Conservation (phyloP, 2,113 vertebrate species). For the Clupea harengus region DNA sequence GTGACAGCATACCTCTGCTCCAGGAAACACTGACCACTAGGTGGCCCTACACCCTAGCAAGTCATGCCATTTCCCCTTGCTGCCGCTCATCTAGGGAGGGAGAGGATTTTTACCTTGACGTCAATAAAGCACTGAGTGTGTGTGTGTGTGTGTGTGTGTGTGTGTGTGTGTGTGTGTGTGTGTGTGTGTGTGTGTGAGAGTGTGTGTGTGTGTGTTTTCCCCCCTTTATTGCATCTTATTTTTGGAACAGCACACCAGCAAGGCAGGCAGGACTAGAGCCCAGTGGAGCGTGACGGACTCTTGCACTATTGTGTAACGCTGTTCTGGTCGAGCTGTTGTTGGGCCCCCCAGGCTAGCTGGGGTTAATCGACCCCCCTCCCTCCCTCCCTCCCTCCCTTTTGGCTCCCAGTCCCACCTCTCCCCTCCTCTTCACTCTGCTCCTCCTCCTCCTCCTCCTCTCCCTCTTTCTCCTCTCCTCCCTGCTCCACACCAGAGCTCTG, state of each 20-base stretch:
- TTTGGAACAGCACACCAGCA: conserved; percentile 56
- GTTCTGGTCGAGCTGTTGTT: conserved; percentile 39
- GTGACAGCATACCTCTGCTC: neutral
- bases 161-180: conserved; percentile 28
- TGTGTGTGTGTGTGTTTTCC: conserved; percentile 39
- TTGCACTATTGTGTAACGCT: conserved; percentile 41
- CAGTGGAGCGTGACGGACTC: conserved; percentile 51
- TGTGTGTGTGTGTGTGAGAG: conserved; percentile 28
- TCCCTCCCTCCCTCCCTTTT: neutral
- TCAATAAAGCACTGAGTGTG: conserved; percentile 34
- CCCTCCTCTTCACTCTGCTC: conserved; percentile 35
- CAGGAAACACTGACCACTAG: neutral
- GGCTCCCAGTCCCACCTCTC: neutral
- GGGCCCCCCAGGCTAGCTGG: conserved; percentile 9
- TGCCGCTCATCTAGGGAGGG: conserved; percentile 9
- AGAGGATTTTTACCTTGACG: conserved; percentile 31
- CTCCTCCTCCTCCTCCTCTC: neutral
- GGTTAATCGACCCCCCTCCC: conserved; percentile 36
- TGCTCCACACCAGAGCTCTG: conserved; percentile 16
- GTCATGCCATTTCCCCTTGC: neutral
- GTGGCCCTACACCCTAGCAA: conserved; percentile 24
- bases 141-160: conserved; percentile 25
- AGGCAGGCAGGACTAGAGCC: conserved; percentile 60
- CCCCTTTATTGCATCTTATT: conserved; percentile 59
- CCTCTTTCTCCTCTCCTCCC: neutral